Conservation (phyloP, 2,113 vertebrate genomes). For the Hemibagrus wyckioides region DNA sequence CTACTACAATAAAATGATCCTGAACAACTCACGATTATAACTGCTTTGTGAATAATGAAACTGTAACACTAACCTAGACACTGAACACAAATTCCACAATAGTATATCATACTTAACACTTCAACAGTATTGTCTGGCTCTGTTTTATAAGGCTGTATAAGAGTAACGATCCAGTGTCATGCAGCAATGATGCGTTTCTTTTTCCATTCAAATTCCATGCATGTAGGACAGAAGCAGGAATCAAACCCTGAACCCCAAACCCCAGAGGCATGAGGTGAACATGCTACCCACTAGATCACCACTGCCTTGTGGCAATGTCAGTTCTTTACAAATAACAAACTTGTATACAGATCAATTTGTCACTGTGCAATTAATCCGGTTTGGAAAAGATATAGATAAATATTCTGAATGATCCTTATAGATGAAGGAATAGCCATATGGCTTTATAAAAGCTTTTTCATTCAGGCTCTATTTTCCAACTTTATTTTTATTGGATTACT, state of each 20-base stretch:
- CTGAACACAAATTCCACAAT: background rate
- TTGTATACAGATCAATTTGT: background rate
- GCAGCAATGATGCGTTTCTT: background rate
- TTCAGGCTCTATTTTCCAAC: background rate
- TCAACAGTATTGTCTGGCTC: background rate
- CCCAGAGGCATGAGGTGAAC: no score
- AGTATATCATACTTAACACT: background rate
- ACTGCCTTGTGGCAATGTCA: background rate
- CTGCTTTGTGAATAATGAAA: no score
- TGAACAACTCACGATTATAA: background rate
- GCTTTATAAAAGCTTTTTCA: background rate
- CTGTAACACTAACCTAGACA: no score
- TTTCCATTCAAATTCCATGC: background rate
- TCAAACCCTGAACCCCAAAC: no score
- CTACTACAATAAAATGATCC: background rate
- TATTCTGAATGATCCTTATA: background rate
- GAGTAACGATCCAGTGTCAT: background rate
- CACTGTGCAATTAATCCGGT: background rate
- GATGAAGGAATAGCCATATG: background rate
- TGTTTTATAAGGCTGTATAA: background rate
- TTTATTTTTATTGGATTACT: background rate
- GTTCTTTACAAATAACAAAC: background rate
- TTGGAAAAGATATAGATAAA: background rate
- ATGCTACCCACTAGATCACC: no score
- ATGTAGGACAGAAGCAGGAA: no score